A percentile compares a stretch with the other conserved stretches of the same genome.
Conservation (phyloP, 2,797 vertebrate species). For the Podarcis siculus region DNA sequence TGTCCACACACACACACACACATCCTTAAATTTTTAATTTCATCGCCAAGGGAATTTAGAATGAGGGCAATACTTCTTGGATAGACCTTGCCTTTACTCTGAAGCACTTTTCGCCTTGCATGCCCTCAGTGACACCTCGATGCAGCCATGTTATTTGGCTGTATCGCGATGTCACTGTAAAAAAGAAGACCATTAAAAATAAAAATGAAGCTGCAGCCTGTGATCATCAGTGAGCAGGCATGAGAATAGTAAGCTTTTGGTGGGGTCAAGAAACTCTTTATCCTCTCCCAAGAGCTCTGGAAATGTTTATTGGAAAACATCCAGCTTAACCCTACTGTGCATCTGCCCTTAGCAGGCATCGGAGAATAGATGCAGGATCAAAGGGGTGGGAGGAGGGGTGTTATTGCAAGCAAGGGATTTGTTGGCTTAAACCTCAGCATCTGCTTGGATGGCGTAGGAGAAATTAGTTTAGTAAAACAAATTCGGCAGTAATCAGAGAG, state of each 20-base stretch:
- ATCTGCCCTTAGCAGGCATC: not conserved
- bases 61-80: not conserved
- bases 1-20: no score
- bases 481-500: constrained; percentile 35
- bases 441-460: not conserved
- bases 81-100: not conserved
- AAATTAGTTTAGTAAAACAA: constrained; percentile 3
- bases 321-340: not conserved
- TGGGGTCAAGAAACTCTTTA: not conserved
- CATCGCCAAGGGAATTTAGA: not conserved
- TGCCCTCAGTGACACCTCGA: not conserved
- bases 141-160: not conserved
- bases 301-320: no score
- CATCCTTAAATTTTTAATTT: no score
- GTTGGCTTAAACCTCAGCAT: not conserved
- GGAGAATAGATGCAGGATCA: not conserved
- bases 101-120: not conserved
- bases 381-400: not conserved
- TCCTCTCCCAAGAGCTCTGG: no score
- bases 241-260: not conserved
- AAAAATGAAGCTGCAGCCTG: no score
- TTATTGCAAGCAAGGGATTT: not conserved
- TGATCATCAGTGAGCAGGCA: no score
- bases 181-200: not conserved
- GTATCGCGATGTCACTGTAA: not conserved